Evolutionary conservation across 2,888 invertebrate genomes (phyloP), one percentile per base, ranked within the genome.

Genomic region (Lycia hirtaria): DNA sequence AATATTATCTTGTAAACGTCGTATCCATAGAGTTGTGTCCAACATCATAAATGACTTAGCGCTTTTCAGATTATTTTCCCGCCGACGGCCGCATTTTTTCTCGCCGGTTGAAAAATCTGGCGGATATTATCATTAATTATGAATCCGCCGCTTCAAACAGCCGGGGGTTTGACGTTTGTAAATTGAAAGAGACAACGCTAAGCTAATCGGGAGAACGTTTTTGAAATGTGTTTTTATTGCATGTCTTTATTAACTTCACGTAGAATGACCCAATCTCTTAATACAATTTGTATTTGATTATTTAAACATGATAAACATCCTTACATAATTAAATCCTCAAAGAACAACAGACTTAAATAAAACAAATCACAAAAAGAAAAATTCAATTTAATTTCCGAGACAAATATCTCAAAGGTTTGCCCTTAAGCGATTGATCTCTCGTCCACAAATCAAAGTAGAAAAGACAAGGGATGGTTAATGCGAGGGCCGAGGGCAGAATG

Each of bases 101-200:
- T 74, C 80, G 79, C 69, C 76, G 74, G 78, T 75, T 81, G 78
- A 84, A 88, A 88, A 88, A 83, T 83, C 86, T 83, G 75, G 77
- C 88, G 92, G 92, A 92, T 86, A 92, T 92, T 88, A 87, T 85
- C 90, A 87, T 92, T 90, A 91, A 92, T 92, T 91, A 91, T 90
- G 85, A 83, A 89, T 83, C 83, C 71, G 66, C 75, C 71, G 66
- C 75, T 76, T 78, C 69, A 72, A 81, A 78, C 77, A 76, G 78
- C 72, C 37, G 30, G 10, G 69, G 75, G 68, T 70, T 69, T 79
- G 83, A 83, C 81, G 77, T 70, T 76, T 81, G 85, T 81, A 81
- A 86, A 87, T 81, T 69, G 69, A 56, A 40, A 51, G 68, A 73
- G 73, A 78, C 73, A 74, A 70, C 43, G 67, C 52, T 60, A 61